Percentiles rank a stretch among this genome's conserved stretches.
Conservation (phyloP, 1,140 invertebrate species). For the Carcinoscorpius rotundicauda region DNA sequence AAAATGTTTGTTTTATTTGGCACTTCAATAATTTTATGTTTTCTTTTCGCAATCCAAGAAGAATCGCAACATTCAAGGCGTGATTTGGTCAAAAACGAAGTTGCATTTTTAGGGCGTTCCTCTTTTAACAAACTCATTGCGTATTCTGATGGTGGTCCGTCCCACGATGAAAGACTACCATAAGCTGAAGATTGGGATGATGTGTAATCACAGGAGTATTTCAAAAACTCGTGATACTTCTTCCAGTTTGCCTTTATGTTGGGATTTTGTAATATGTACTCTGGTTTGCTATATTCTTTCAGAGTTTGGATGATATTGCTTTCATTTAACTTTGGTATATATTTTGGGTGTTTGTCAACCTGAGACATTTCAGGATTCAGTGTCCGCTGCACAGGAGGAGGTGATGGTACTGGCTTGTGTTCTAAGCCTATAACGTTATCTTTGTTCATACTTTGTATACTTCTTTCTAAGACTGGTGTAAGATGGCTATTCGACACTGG, state of each 20-base stretch:
- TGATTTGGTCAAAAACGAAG: slow-evolving; percentile 40
- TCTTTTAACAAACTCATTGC: slow-evolving; percentile 33
- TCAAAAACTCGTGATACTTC: too few relatives aligned
- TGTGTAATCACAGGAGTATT: too few relatives aligned
- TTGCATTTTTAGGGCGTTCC: too few relatives aligned
- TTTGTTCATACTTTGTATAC: background rate
- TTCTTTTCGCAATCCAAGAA: background rate
- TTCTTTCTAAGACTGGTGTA: slow-evolving; percentile 20
- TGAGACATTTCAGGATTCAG: too few relatives aligned
- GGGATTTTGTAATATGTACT: too few relatives aligned
- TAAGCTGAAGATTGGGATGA: background rate
- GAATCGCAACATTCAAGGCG: slow-evolving; percentile 44
- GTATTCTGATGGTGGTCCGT: slow-evolving; percentile 56
- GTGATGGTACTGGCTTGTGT: too few relatives aligned
- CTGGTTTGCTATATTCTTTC: too few relatives aligned
- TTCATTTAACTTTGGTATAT: too few relatives aligned
- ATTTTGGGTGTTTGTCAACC: too few relatives aligned
- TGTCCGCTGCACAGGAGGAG: too few relatives aligned
- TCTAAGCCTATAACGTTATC: background rate
- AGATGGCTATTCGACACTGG: slow-evolving; percentile 47
- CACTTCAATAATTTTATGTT: slow-evolving; percentile 5
- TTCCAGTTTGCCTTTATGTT: too few relatives aligned
- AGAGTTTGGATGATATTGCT: too few relatives aligned
- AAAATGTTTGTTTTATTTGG: slow-evolving; percentile 16
- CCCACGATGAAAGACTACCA: slow-evolving; percentile 5